Base-by-base conservation (phyloP, 23 tunicate genomes). In the Trididemnum clinides region DNA sequence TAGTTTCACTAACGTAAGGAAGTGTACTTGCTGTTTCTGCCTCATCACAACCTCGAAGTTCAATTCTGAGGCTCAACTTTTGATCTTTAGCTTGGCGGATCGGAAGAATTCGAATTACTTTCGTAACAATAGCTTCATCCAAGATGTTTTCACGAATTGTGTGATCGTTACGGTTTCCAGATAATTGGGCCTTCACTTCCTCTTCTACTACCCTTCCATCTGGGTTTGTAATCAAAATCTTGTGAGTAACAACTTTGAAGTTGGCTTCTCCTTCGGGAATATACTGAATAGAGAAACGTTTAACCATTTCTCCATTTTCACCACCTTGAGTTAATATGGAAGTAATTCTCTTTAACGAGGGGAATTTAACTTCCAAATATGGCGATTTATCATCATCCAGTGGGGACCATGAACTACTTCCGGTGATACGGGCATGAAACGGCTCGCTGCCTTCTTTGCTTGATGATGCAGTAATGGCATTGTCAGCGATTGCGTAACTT, bases 271-370 rank as follows among this genome's bases (percentile, higher is more conserved):
- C 51, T 19, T 72, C 22, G 22, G 82, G 72, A 2, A 44, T 5
- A 58, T 83, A 92, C 62, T 83, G 38, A 19, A 92, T 69, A 6
- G 31, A 50, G 49, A 87, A 92, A 33, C 63, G 19, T 23, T 64
- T 28, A 6, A 82, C 91, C 33, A 64, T 87, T 34, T 83, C 87
- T 5, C 97, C 91, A 51, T 92, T 87, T 21, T 39, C 82, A 7
- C 97, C 97, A 25, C 91, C 97, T 69, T 92, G 91, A 7, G 97
- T 92, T 6, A 92, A 77, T 28, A 92, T 87, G 0, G 91, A 86
- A 0, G 88, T 84, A 28, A 92, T 77, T 26, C 28, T 72, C 23
- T 82, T 86, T 2, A 50, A 77, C 18, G 84, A 18, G 0, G 50
- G 71, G 49, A 87, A 87, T 23, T 37, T 51, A 2, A 92, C 86